Evolutionary conservation across 2,888 invertebrate species (phyloP), one percentile per base, ranked within the genome.

Genomic region (Protophormia terraenovae): DNA sequence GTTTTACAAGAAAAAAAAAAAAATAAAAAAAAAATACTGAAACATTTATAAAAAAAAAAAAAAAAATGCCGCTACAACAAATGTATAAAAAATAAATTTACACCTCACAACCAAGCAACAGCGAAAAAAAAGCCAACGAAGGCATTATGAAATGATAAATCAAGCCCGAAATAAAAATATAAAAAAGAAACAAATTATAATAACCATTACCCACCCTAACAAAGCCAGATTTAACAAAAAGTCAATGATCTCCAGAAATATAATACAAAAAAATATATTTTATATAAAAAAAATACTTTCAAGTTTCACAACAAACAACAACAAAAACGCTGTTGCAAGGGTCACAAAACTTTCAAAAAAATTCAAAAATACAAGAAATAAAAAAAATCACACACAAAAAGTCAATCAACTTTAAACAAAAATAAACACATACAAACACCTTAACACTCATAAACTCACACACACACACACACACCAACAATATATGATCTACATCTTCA

Each of bases 121-220:
- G 71, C 45, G 50, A 16, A 32, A 71, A 55, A 35, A n/a, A n/a
- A n/a, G n/a, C n/a, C 53, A 50, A 8, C 4, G 47, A 45, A 75
- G 64, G 50, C 82, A 83, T 83, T 84, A 60, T 80, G 71, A 84
- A 84, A 72, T 77, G 64, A 71, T 83, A 77, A 77, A 83, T 77
- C 55, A 83, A 77, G 27, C 55, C 12, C 45, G 41, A 64, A 38
- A 38, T 24, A 62, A 75, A 38, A 35, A 12, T 32, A 69, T 35
- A 53, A 22, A 64, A 45, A 50, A 58, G 38, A 80, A 67, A 66
- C n/a, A 69, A 47, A 75, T 62, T 22, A 69, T 79, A 87, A 87
- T 72, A 88, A 89, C 90, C 90, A 90, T 90, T 90, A 90, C 90
- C 90, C 89, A 90, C 90, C 90, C 90, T 88, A 90, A 90, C 89